Evolutionary conservation across 2,797 vertebrate species (phyloP).

Genomic region (Megaceryle alcyon): DNA sequence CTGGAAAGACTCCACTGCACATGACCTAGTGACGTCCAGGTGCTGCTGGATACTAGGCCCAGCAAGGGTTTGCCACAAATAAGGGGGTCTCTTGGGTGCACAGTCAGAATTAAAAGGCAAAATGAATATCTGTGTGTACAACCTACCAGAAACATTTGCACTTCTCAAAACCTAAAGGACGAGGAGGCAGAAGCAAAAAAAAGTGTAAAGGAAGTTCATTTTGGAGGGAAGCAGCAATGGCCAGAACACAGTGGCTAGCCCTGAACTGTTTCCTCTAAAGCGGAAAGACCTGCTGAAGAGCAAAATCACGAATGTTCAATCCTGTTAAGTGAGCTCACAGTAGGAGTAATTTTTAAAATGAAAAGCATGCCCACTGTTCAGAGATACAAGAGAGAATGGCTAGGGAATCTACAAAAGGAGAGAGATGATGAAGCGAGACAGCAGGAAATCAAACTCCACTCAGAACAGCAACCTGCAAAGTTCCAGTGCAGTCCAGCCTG

Average conservation of each 20-base stretch:
- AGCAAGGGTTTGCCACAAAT: not conserved
- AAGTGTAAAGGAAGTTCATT: conserved; percentile 15
- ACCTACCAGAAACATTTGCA: not conserved
- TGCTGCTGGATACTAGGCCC: conserved; percentile 21
- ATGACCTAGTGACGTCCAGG: not conserved
- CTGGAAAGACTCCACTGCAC: not conserved
- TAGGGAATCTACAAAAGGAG: not conserved
- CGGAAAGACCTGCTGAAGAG: conserved; percentile 26
- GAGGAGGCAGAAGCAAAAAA: not conserved
- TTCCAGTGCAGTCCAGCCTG: not conserved
- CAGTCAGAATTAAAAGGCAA: conserved; percentile 35
- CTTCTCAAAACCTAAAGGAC: not conserved
- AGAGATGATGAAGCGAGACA: conserved; percentile 44
- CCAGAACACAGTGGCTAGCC: conserved; percentile 16
- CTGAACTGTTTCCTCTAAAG: conserved; percentile 38
- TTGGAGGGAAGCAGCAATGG: conserved; percentile 14
- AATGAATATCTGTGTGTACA: not conserved
- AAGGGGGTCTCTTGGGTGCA: not conserved
- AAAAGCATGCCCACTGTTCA: conserved; percentile 39
- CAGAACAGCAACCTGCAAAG: conserved; percentile 39
- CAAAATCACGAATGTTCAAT: conserved; percentile 28
- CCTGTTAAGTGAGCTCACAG: conserved; percentile 50
- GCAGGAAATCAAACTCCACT: conserved; percentile 52
- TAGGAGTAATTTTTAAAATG: conserved; percentile 59
- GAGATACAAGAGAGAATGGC: conserved; percentile 22